Base-by-base conservation (phyloP, 1,140 invertebrate genomes). In the Drosophila mayri region DNA sequence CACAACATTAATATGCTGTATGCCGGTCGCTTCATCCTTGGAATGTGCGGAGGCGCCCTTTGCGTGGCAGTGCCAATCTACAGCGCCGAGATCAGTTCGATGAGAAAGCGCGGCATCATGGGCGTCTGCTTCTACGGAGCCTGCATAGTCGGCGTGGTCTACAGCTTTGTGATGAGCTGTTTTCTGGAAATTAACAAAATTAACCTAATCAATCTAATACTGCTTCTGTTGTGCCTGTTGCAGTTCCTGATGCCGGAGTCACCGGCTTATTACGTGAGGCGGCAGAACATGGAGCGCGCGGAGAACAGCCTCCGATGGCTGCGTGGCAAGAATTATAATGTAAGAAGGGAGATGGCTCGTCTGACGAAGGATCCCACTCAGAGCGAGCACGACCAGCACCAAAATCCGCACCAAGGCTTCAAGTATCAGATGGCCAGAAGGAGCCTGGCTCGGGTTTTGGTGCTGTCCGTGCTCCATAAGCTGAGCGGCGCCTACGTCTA, bases 31-130 rank as follows among this genome's bases (percentile, higher is more conserved):
- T 94, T 96, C 63, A 92, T 96, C 9, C 94, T 94, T 11, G 96
- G 96, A 3, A 83, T 96, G 30, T 94, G 94, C 20, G 84, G 82
- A 0, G 97, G 97, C 22, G 95, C 96, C 4, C 94, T 95, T 3
- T 97, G 95, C 76, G 94, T 95, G 4, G 94, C 94, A 4, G 95
- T 94, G 0, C 96, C 96, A 0, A 90, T 96, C 43, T 97, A 97
- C 80, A 95, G 95, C 0, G 94, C 94, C 5, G 96, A 97, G 93
- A 96, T 96, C 14, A 94, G 95, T 0, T 94, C 96, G 70, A 94
- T 93, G 40, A 91, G 93, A 3, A 94, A 96, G 35, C 93, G 96
- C 9, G 97, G 97, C 0, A 93, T 94, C 11, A 91, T 97, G 9
- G 95, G 95, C 0, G 94, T 95, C 5, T 94, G 95, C 44, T 96